A percentile compares a stretch with the other conserved stretches of the same genome.
phyloP scores from a whole-genome alignment of 2,113 vertebrate genomes.

The Aldabrachelys gigantea region DNA sequence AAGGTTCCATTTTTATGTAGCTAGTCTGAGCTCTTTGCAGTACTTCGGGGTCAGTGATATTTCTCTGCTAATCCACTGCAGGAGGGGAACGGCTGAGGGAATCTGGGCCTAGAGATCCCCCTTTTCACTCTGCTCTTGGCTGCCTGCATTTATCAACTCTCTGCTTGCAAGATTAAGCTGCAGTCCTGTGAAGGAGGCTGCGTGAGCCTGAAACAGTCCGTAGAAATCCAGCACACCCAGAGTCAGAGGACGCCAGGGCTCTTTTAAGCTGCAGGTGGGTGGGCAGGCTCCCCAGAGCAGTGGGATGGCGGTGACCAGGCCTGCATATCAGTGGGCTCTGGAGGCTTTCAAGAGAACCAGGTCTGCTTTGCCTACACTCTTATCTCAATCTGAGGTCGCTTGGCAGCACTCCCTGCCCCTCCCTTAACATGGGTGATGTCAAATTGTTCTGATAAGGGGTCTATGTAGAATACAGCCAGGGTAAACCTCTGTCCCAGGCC shows the following conservation, averaged over 20 bases:
- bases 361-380: background rate
- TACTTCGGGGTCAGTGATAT: background rate
- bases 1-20: background rate
- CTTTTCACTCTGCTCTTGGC: background rate
- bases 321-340: accelerated
- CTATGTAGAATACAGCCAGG: background rate
- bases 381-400: background rate
- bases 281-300: background rate
- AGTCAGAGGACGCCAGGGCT: background rate
- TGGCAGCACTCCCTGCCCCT: background rate
- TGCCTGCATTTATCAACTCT: background rate
- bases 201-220: background rate
- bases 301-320: accelerated
- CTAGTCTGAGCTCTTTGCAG: background rate
- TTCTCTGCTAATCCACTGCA: background rate
- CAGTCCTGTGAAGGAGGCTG: background rate
- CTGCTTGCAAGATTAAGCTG: background rate
- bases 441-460: background rate
- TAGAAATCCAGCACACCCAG: background rate
- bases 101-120: background rate
- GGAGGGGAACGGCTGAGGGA: no score
- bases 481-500: background rate
- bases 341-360: background rate
- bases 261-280: background rate
- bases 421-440: background rate